Evolutionary conservation across 1,140 invertebrate genomes (phyloP), one percentile per base, ranked within the genome.

Genomic region (Trialeurodes vaporariorum): DNA sequence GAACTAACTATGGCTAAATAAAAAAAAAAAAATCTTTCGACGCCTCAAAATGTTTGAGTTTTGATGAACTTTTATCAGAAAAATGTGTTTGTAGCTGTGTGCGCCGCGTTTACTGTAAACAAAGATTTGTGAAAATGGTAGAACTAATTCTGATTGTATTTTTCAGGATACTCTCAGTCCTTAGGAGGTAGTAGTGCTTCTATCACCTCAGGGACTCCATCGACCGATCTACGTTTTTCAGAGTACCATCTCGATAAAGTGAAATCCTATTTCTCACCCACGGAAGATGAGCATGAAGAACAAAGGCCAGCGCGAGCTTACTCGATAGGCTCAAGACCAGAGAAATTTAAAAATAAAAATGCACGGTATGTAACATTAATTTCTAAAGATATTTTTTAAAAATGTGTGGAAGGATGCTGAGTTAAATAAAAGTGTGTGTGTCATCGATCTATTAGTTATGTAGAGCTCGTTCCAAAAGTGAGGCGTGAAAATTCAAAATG

Each of bases 261-360:
- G 1, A 79, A 79, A 17, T 83, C 85, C 11, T 87, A 83, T 69
- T 79, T 88, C 21, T 76, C 83, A 2, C 81, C 82, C 0, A 79
- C 81, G 0, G 85, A 87, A 25, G 85, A 86, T 23, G 81, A 82
- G 69, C 77, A 82, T 66, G 75, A 73, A 70, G 74, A 78, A 73
- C 79, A 81, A 72, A 81, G 89, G 67, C 88, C 87, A 25, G 81
- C 83, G 59, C 83, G 93, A 71, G 89, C 92, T 1, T 94, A 94
- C 76, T 94, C 92, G 26, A 88, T 95, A 61, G 93, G 93, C 9
- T 93, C 90, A 26, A 84, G 86, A 69, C 84, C 87, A n/a, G 85
- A 87, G 69, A 68, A 49, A 34, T 67, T 66, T 40, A 64, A 66
- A 9, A 74, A 69, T 58, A 72, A 71, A 71, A 65, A 67, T 60